Conservation (phyloP, 2,113 vertebrate genomes). For the Narcine bancroftii region DNA sequence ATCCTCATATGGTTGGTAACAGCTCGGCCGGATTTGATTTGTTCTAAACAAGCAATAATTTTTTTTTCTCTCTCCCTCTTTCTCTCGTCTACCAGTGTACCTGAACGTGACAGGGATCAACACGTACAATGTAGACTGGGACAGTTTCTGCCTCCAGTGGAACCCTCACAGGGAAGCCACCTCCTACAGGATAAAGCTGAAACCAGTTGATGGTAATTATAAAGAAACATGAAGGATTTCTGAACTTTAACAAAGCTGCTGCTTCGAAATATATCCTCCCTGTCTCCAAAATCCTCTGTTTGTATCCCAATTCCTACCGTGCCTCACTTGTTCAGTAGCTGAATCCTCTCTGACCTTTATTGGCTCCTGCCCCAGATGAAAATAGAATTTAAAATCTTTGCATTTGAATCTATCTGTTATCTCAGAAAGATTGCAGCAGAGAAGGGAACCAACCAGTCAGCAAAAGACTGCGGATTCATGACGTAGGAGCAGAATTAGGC, state of each 20-base stretch:
- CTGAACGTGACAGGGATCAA: slow-evolving; percentile 85
- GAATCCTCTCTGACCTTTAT: background rate
- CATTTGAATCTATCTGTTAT: no score
- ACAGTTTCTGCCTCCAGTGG: slow-evolving; percentile 86
- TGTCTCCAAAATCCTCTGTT: background rate
- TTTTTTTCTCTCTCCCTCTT: slow-evolving; percentile 16
- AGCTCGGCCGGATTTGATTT: background rate
- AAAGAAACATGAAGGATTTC: background rate
- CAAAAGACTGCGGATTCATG: no score
- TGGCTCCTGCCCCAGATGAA: background rate
- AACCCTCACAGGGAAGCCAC: slow-evolving; percentile 76
- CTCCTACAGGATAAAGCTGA: slow-evolving; percentile 85
- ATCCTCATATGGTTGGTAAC: background rate
- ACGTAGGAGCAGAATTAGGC: no score
- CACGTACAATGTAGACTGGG: slow-evolving; percentile 70
- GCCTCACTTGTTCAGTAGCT: background rate
- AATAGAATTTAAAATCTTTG: no score
- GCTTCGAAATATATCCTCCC: background rate
- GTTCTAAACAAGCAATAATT: no score
- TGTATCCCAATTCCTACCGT: background rate
- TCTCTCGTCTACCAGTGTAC: slow-evolving; percentile 64
- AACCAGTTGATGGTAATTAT: slow-evolving; percentile 69
- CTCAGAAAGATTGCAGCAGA: no score
- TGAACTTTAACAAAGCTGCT: background rate
- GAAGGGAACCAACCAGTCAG: no score